phyloP scores from a whole-genome alignment of 2,888 invertebrate species.

The Tigriopus californicus region DNA sequence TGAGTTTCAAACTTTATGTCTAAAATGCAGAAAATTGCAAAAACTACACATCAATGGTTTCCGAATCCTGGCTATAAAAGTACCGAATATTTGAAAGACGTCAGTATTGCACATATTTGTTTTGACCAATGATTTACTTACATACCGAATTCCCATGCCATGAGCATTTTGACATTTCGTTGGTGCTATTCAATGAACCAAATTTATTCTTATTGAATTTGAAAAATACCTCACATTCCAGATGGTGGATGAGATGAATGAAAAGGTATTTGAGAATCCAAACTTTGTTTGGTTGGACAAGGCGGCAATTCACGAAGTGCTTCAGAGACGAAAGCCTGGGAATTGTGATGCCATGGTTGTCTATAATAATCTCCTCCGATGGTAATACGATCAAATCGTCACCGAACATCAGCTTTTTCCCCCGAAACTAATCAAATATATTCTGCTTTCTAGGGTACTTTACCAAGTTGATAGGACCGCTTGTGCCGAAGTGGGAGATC shows the following conservation, averaged over 20 bases:
- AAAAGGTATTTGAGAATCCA: slow-evolving; percentile 11
- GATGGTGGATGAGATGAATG: slow-evolving; percentile 8
- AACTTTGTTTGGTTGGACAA: slow-evolving; percentile 15
- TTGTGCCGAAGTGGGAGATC: background rate
- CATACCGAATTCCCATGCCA: no score
- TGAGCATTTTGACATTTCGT: no score
- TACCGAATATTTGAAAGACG: no score
- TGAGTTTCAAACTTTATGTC: no score
- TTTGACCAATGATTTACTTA: no score
- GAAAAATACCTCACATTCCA: background rate
- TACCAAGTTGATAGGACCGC: slow-evolving; percentile 1
- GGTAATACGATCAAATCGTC: background rate
- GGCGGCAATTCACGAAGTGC: background rate
- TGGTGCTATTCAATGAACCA: no score
- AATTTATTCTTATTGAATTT: no score
- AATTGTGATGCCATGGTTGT: slow-evolving; percentile 11
- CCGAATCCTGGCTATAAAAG: no score
- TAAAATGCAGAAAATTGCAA: no score
- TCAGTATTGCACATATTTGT: no score
- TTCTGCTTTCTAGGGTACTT: background rate
- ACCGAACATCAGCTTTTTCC: background rate
- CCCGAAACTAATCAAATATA: no score
- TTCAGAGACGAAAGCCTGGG: background rate
- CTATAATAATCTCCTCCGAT: slow-evolving; percentile 11
- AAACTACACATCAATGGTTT: no score